A percentile compares a stretch with the other conserved stretches of the same genome.
Evolutionary conservation across 1,140 invertebrate species (phyloP).

Genomic region (Copidosoma floridanum): DNA sequence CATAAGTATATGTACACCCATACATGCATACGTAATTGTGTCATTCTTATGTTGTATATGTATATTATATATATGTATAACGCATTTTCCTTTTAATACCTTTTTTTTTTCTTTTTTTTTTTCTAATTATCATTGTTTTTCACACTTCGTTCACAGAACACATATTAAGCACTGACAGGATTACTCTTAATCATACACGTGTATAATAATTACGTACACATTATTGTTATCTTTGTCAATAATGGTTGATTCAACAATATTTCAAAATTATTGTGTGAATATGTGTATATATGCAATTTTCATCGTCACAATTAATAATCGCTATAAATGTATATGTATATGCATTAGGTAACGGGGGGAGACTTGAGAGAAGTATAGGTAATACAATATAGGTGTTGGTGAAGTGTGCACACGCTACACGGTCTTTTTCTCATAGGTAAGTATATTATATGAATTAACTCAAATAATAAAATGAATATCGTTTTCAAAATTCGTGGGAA

Average conservation of each 20-base stretch:
- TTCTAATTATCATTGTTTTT: not conserved
- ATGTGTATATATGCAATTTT: not conserved
- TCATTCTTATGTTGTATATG: too few relatives aligned
- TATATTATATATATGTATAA: too few relatives aligned
- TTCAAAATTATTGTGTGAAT: not conserved
- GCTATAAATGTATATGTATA: too few relatives aligned
- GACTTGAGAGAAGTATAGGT: not conserved
- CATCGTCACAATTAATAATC: too few relatives aligned
- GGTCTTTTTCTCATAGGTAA: not conserved
- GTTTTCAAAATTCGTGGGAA: not conserved
- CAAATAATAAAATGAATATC: too few relatives aligned
- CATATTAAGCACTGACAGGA: constrained; percentile 18
- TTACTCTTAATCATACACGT: too few relatives aligned
- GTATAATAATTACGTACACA: too few relatives aligned
- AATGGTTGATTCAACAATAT: constrained; percentile 3
- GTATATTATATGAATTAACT: too few relatives aligned
- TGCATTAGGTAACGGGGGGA: too few relatives aligned
- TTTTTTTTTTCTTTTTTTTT: not conserved
- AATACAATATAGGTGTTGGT: not conserved
- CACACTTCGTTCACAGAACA: not conserved
- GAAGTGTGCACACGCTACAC: constrained; percentile 3
- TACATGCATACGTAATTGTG: constrained; percentile 3
- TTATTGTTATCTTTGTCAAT: not conserved
- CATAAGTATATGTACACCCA: not conserved
- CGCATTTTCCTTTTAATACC: not conserved